Conservation (phyloP, 2,888 invertebrate genomes). For the Nowickia ferox region DNA sequence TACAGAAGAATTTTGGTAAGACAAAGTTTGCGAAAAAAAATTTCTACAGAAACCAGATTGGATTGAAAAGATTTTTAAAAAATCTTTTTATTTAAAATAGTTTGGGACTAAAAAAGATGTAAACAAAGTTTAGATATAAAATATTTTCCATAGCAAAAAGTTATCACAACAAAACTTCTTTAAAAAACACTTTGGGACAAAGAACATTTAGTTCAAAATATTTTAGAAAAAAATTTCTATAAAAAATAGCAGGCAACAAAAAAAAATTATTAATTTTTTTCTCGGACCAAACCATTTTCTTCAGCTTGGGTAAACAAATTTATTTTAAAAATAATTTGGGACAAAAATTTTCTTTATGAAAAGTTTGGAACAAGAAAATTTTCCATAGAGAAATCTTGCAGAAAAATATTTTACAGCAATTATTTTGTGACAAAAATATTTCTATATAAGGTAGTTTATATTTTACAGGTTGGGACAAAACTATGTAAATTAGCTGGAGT, state of each 20-base stretch:
- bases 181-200: no score
- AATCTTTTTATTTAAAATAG: background rate
- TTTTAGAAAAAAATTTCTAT: no score
- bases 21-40: background rate
- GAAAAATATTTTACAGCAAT: background rate
- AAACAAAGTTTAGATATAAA: no score
- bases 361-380: background rate
- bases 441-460: background rate
- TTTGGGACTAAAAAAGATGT: background rate
- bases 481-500: no score
- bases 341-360: background rate
- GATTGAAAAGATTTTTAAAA: background rate
- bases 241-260: no score
- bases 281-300: background rate
- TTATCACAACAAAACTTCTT: no score
- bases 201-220: no score
- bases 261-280: no score
- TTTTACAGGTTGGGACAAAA: no score
- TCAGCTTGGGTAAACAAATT: background rate
- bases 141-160: no score
- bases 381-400: background rate
- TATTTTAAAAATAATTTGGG: background rate
- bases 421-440: background rate
- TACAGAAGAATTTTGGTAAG: no score
- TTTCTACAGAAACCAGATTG: background rate